These are phyloP conservation scores for Ursus arctos DNA, from an alignment of 2,113 vertebrate genomes.

Conservation along the genomic window DNA sequence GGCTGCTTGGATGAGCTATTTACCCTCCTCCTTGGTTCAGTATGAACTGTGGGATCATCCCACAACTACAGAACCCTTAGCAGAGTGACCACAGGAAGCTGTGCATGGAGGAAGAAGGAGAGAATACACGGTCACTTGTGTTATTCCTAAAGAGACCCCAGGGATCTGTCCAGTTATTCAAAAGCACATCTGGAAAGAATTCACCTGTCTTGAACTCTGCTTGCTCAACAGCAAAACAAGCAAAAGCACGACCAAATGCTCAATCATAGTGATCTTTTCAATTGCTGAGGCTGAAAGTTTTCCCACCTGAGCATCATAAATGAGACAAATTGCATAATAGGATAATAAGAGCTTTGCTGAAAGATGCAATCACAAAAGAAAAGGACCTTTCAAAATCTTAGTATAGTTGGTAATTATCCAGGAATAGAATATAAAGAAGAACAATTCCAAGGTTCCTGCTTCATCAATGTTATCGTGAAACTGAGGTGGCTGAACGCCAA, in stretches of 20 bases:
- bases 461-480: not conserved
- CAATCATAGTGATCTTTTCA: not conserved
- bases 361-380: slow-evolving; percentile 75
- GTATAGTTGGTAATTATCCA: slow-evolving; percentile 57
- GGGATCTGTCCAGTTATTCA: slow-evolving; percentile 29
- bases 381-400: slow-evolving; percentile 64
- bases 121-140: not conserved
- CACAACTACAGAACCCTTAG: not conserved
- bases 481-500: not conserved
- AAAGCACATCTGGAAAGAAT: slow-evolving; percentile 62
- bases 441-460: slow-evolving; percentile 43
- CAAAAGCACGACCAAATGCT: not conserved
- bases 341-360: slow-evolving; percentile 63
- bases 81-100: not conserved
- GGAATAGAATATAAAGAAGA: slow-evolving; percentile 43
- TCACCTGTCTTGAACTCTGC: slow-evolving; percentile 61
- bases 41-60: not conserved
- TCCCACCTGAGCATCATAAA: slow-evolving; percentile 66
- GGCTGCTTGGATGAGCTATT: not conserved
- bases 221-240: slow-evolving; percentile 62
- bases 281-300: not conserved
- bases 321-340: slow-evolving; percentile 64
- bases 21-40: not conserved
- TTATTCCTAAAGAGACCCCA: not conserved
- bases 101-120: not conserved